phyloP scores from a whole-genome alignment of 2,797 vertebrate genomes.

The Cirrhinus mrigala region DNA sequence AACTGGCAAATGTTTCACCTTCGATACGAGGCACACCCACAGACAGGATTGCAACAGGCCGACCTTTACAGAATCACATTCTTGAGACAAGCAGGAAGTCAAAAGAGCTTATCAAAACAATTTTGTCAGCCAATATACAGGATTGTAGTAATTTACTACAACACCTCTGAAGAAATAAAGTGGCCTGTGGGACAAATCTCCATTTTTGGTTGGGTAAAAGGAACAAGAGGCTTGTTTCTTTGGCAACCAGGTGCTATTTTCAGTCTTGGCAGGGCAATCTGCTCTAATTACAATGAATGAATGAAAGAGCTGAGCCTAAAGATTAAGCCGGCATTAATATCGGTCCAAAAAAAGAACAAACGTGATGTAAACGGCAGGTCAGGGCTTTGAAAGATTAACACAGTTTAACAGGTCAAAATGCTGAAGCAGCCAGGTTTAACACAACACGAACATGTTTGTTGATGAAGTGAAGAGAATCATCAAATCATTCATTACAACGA shows the following conservation, averaged over 20 bases:
- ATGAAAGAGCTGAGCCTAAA: conserved; percentile 41
- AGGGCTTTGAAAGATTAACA: conserved; percentile 50
- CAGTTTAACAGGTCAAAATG: conserved; percentile 44
- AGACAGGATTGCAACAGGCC: conserved; percentile 53
- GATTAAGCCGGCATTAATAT: conserved; percentile 30
- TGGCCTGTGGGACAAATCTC: conserved; percentile 7
- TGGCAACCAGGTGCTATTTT: conserved; percentile 49
- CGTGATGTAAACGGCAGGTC: neutral
- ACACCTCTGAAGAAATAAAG: conserved; percentile 3
- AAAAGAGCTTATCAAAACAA: neutral
- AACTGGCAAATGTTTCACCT: conserved; percentile 51
- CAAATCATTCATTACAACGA: conserved; percentile 52
- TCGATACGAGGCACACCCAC: conserved; percentile 54
- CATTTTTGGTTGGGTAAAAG: neutral
- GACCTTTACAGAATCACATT: conserved; percentile 12
- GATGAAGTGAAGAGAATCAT: neutral
- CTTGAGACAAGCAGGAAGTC: neutral
- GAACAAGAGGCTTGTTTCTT: conserved; percentile 60
- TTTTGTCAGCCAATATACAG: neutral
- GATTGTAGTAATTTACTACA: neutral
- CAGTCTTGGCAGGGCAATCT: conserved; percentile 13
- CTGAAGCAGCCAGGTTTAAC: conserved; percentile 53
- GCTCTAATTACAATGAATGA: conserved; percentile 13
- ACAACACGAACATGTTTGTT: conserved; percentile 9
- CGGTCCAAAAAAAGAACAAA: conserved; percentile 22